Evolutionary conservation across 1,140 invertebrate genomes (phyloP), one percentile per base, ranked within the genome.

Genomic region (Drosophila azteca): DNA sequence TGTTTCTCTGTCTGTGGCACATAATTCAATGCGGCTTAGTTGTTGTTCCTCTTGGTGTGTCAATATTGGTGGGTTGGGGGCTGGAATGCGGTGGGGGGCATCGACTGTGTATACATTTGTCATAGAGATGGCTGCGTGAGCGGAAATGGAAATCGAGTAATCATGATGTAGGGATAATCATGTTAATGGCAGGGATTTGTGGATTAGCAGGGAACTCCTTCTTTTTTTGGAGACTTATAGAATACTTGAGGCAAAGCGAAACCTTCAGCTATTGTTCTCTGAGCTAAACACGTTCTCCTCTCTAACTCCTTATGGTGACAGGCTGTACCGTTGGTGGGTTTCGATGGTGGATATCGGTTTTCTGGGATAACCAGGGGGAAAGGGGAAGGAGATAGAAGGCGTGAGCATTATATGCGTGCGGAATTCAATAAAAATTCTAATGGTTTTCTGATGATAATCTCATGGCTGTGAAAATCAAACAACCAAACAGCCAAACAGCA

Each of bases 381-480:
- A 7, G 17, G 24, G 24, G n/a, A 7, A n/a, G 51, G 8, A 11
- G 41, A 20, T 1, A 1, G 17, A 4, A 11, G 35, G 35, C 31
- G 67, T 20, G 15, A 17, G 66, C 74, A 29, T 60, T 61, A 57
- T 70, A 72, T 79, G 83, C 67, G 83, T 87, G 76, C 72, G 84
- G 83, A 88, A 88, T 88, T 88, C 83, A 88, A 88, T 88, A 88
- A 88, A 88, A 88, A 88, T 88, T 88, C 84, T 88, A 88, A 88
- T 88, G 83, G 84, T 67, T 89, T 88, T 88, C 83, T 88, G 83
- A 88, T 88, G 84, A 88, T 88, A 88, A 88, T 88, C 83, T 79
- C 79, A 74, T 88, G 84, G 68, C 84, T 83, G 73, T 73, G 64
- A 83, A 88, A 88, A 89, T 89, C 83, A 88, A 88, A 88, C 72